phyloP scores from a whole-genome alignment of 2,888 invertebrate species.

The Oscheius sp. region DNA sequence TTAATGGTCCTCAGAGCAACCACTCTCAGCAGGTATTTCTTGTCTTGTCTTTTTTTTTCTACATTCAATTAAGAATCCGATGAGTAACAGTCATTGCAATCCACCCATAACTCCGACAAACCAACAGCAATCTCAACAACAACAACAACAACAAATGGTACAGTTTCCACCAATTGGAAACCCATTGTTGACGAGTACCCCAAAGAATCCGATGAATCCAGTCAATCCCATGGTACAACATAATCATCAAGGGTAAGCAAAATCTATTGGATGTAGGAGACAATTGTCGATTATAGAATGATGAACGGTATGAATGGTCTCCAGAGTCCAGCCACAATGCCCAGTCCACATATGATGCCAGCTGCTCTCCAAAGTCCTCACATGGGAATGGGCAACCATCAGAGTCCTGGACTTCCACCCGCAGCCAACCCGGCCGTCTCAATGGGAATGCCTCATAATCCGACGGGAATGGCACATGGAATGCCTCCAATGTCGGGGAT shows the following conservation, averaged over 20 bases:
- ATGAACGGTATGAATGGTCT: slow-evolving; percentile 5
- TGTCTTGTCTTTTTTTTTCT: background rate
- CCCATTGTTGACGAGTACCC: slow-evolving; percentile 8
- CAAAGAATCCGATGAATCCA: slow-evolving; percentile 5
- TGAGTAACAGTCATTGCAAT: slow-evolving; percentile 16
- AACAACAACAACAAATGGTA: background rate
- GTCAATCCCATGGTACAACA: background rate
- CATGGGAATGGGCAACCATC: slow-evolving; percentile 10
- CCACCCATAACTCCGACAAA: slow-evolving; percentile 21
- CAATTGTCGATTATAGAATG: background rate
- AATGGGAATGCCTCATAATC: slow-evolving; percentile 2
- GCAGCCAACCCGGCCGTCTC: background rate
- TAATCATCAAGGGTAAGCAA: background rate
- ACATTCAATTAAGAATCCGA: slow-evolving; percentile 10
- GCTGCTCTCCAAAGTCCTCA: slow-evolving; percentile 18
- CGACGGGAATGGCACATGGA: slow-evolving; percentile 8
- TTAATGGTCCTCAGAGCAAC: slow-evolving; percentile 24
- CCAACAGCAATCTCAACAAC: background rate
- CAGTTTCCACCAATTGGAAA: slow-evolving; percentile 12
- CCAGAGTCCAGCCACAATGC: slow-evolving; percentile 8
- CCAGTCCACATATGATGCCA: slow-evolving; percentile 8
- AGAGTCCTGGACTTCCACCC: slow-evolving; percentile 13
- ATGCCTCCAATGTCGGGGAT: background rate
- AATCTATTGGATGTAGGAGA: background rate
- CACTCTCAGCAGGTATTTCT: slow-evolving; percentile 10